These are phyloP conservation scores for Emesis castigata DNA, from an alignment of 2,888 invertebrate species.

Conservation along the genomic window DNA sequence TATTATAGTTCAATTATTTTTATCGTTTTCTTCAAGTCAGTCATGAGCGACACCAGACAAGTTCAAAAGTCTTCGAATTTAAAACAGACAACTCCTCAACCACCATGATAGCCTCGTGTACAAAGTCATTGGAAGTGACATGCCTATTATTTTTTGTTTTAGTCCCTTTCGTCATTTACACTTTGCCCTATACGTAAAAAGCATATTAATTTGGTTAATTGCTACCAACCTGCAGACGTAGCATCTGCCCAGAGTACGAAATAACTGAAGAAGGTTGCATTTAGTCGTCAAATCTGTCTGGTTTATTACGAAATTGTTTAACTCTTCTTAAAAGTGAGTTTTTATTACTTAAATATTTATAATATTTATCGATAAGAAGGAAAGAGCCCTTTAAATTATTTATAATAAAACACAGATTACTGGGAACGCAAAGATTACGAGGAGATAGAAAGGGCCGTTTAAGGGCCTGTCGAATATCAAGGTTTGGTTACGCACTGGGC, in stretches of 20 bases:
- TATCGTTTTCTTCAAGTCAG: no score
- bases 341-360: no score
- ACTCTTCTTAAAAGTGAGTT: no score
- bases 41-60: no score
- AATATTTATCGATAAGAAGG: conserved; percentile 69
- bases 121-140: conserved; percentile 89
- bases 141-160: conserved; percentile 86
- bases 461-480: conserved; percentile 84
- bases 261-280: no score
- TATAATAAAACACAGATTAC: conserved; percentile 88
- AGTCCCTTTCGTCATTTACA: conserved; percentile 82
- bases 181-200: conserved; percentile 71
- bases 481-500: conserved; percentile 85
- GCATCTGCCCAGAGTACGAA: no score
- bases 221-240: no score
- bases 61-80: no score
- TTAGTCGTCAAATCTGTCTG: no score
- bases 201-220: neutral
- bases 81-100: no score
- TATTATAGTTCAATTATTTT: no score
- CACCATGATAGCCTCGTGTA: conserved; percentile 81
- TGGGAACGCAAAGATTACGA: conserved; percentile 79
- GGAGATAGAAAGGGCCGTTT: conserved; percentile 81
- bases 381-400: conserved; percentile 86
- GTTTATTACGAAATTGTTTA: no score